Evolutionary conservation across 2,888 invertebrate species (phyloP).

Genomic region (Melanchra persicariae): DNA sequence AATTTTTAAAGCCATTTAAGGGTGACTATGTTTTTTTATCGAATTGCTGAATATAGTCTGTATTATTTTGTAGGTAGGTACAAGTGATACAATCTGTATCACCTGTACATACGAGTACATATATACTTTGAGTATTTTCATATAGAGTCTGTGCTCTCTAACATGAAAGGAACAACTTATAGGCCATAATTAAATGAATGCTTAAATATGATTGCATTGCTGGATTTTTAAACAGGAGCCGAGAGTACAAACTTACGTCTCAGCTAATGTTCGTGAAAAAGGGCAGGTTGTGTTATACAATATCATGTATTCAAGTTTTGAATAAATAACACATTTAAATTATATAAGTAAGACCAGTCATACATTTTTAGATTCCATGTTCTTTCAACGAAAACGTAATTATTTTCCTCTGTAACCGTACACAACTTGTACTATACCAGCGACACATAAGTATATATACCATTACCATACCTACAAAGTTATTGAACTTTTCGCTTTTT

Average conservation of each 20-base stretch:
- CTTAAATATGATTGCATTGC: background rate
- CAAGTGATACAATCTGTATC: no score
- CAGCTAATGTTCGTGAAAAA: background rate
- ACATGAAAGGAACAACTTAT: background rate
- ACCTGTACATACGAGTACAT: no score
- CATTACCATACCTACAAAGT: constrained; percentile 49
- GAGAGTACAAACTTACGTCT: background rate
- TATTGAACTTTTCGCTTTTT: constrained; percentile 65
- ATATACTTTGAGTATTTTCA: no score
- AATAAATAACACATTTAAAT: background rate
- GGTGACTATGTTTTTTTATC: no score
- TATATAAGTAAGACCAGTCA: constrained; percentile 2
- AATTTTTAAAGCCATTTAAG: no score
- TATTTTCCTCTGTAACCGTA: background rate
- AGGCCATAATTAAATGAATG: background rate
- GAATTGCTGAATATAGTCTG: no score
- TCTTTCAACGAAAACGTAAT: background rate
- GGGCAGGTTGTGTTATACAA: no score
- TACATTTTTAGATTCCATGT: background rate
- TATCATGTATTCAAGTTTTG: background rate
- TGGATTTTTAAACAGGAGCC: background rate
- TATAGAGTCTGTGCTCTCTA: background rate
- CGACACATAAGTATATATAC: background rate
- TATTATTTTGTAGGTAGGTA: no score
- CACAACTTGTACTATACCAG: constrained; percentile 4